A percentile compares a stretch with the other conserved stretches of the same genome.
These are phyloP conservation scores for Psylliodes chrysocephalus DNA, from an alignment of 2,888 invertebrate species.

Conservation along the genomic window DNA sequence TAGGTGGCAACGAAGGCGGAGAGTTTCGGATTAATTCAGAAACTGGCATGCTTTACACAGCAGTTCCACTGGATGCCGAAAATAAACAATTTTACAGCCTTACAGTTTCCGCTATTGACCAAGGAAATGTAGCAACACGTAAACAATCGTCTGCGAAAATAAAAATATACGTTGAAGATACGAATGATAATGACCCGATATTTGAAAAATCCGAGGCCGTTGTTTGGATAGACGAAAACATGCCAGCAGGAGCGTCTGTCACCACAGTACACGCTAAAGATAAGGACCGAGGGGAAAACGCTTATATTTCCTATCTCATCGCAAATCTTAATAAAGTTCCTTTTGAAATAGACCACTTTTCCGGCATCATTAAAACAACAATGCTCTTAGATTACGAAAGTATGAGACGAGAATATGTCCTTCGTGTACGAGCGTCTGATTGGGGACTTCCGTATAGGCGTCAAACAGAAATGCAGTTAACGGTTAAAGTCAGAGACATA, in stretches of 20 bases:
- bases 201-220: conserved; percentile 79
- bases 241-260: conserved; percentile 85
- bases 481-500: conserved; percentile 77
- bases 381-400: conserved; percentile 90
- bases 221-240: conserved; percentile 86
- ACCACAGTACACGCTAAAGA: conserved; percentile 88
- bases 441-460: conserved; percentile 94
- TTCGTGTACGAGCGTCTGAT: conserved; percentile 91
- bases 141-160: conserved; percentile 92
- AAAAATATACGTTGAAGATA: conserved; percentile 87
- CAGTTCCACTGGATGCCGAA: conserved; percentile 86
- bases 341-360: conserved; percentile 95
- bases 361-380: conserved; percentile 87
- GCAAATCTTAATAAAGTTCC: conserved; percentile 91
- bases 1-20: conserved; percentile 90
- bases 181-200: conserved; percentile 93
- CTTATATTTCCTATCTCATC: conserved; percentile 93
- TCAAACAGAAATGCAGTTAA: conserved; percentile 88
- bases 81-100: conserved; percentile 83
- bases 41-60: conserved; percentile 90
- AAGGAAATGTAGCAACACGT: conserved; percentile 82
- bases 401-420: conserved; percentile 83
- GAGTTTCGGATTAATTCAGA: conserved; percentile 88
- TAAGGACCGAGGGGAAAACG: conserved; percentile 92
- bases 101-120: conserved; percentile 90